Evolutionary conservation across 2,888 invertebrate genomes (phyloP), one percentile per base, ranked within the genome.

Genomic region (Myopa tessellatipennis): DNA sequence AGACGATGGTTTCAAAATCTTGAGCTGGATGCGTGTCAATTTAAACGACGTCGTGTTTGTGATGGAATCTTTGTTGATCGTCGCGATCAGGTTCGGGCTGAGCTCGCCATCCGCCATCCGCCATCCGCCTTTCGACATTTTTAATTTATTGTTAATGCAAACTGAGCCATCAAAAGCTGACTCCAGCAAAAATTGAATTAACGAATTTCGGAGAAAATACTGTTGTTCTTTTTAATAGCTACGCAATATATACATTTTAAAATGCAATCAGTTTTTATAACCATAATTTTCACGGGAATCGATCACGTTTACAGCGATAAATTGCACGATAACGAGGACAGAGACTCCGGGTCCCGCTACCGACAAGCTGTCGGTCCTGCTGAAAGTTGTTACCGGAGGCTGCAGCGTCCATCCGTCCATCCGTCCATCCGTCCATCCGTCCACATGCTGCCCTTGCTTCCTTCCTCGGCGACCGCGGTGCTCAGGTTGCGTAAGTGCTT

Each of bases 201-300:
- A 8, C 45, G 5, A 58, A 52, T 16, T 58, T 58, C 58, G 58
- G 58, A 16, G 58, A 58, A n/a, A 58, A 14, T 52, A 52, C 14
- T 52, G 8, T 12, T 12, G 1, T 58, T 16, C 58, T 58, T 58
- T 61, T 61, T 61, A 61, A 26, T 26, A 61, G n/a, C 16, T 61
- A 12, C 10, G 3, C 14, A 26, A 6, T 10, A 5, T 34, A 61
- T 26, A 5, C 61, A 61, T 26, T 61, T 61, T 26, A 18, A 61
- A 61, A 61, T 26, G 61, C 34, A 26, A 61, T 61, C 61, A 61
- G 55, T 16, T 55, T 10, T 55, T n/a, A 55, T 55, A 55, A n/a
- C 55, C 55, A 12, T 55, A 55, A 55, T 26, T 26, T 61, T 61
- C 18, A 26, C 61, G 34, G 61, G 61, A 61, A 61, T 61, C 61